phyloP scores from a whole-genome alignment of 2,797 vertebrate genomes.

The Fistularia tabacaria region DNA sequence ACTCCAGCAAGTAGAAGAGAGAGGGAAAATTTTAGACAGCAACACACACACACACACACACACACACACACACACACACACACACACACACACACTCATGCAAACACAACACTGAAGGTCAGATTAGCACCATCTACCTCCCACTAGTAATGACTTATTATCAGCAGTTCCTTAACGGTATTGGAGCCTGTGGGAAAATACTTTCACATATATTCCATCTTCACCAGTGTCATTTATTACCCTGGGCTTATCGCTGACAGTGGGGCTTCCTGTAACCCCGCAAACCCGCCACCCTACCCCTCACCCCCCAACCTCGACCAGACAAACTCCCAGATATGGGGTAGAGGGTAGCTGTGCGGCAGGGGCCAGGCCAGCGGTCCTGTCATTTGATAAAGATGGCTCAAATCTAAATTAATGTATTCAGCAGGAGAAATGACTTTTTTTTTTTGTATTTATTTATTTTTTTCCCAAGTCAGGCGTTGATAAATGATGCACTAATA shows the following conservation, averaged over 20 bases:
- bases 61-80: too few species aligned
- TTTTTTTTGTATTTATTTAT: too few species aligned
- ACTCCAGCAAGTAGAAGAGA: background rate
- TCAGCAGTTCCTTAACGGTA: conserved; percentile 11
- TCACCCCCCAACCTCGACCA: conserved; percentile 2
- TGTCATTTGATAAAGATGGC: too few species aligned
- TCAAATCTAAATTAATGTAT: too few species aligned
- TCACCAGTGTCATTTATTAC: conserved; percentile 28
- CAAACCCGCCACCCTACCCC: conserved; percentile 10
- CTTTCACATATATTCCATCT: conserved; percentile 14
- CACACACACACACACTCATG: background rate
- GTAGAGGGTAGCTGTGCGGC: background rate
- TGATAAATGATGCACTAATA: conserved; percentile 31
- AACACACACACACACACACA: too few species aligned
- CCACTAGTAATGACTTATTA: conserved; percentile 17
- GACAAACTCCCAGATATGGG: conserved; percentile 8
- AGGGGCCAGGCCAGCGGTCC: background rate
- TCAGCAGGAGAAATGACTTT: conserved; percentile 1
- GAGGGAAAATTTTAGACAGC: background rate
- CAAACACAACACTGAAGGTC: conserved; percentile 10
- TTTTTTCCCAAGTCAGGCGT: conserved; percentile 6
- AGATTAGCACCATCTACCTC: conserved; percentile 15
- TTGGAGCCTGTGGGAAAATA: conserved; percentile 27
- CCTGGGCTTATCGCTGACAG: conserved; percentile 27
- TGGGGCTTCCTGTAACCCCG: conserved; percentile 1